These are phyloP conservation scores for Drosophila funebris DNA, from an alignment of 1,140 invertebrate genomes.

Conservation along the genomic window DNA sequence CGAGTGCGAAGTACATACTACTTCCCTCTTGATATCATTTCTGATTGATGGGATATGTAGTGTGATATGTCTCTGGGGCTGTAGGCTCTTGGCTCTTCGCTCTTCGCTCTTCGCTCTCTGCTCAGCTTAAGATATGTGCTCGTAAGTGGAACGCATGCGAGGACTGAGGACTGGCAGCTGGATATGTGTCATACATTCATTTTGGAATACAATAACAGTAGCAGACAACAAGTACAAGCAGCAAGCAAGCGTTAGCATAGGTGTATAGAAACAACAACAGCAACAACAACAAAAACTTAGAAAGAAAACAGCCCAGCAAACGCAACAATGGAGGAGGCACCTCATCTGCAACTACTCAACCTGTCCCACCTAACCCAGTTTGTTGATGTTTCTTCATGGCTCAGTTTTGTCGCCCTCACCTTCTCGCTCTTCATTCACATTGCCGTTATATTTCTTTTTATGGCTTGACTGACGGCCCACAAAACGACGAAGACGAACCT, in stretches of 20 bases:
- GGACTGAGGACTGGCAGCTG: constrained; percentile 28
- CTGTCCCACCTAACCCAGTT: constrained; percentile 61
- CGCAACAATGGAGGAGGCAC: constrained; percentile 47
- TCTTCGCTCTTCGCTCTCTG: background rate
- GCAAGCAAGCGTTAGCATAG: constrained; percentile 60
- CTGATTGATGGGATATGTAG: constrained; percentile 23
- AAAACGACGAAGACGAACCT: constrained; percentile 62
- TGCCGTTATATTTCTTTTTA: constrained; percentile 74
- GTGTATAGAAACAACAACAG: constrained; percentile 45
- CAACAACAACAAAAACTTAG: constrained; percentile 6
- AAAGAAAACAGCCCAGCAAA: constrained; percentile 2
- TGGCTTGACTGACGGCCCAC: constrained; percentile 69
- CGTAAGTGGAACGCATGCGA: constrained; percentile 28
- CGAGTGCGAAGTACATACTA: background rate
- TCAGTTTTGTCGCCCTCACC: constrained; percentile 50
- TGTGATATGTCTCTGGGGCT: constrained; percentile 23
- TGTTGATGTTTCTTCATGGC: constrained; percentile 57
- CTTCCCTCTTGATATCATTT: constrained; percentile 9
- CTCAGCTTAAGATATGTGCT: constrained; percentile 19
- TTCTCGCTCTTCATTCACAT: constrained; percentile 23
- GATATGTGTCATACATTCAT: constrained; percentile 72
- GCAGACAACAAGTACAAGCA: constrained; percentile 49
- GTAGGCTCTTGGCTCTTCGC: background rate
- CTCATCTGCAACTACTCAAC: constrained; percentile 30
- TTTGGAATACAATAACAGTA: constrained; percentile 68